phyloP scores from a whole-genome alignment of 2,113 vertebrate genomes.

The Aegypius monachus region DNA sequence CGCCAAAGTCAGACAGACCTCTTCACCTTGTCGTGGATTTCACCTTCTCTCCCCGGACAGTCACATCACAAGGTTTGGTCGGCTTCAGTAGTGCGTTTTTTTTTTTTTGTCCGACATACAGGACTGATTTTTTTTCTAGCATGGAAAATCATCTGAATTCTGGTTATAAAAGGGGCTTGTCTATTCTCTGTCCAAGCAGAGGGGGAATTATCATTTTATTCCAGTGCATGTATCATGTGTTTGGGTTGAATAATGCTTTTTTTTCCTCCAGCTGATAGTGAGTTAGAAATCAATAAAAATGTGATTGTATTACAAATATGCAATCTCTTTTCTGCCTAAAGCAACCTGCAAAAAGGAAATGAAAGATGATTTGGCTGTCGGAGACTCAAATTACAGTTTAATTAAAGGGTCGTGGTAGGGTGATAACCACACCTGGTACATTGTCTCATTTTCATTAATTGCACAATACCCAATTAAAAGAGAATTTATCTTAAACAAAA shows the following conservation, averaged over 20 bases:
- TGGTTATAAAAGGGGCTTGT: neutral
- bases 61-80: accelerated
- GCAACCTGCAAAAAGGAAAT: neutral
- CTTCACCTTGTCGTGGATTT: accelerated
- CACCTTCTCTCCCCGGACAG: neutral
- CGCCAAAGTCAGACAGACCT: accelerated
- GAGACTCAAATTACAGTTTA: neutral
- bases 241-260: neutral
- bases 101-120: accelerated
- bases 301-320: neutral
- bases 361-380: neutral
- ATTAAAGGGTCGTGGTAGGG: accelerated
- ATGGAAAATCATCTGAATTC: neutral
- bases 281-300: neutral
- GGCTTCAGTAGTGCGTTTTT: no score
- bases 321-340: neutral
- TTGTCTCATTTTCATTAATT: neutral
- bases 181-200: neutral
- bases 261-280: neutral
- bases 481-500: neutral
- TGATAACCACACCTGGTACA: neutral
- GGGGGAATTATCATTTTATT: neutral
- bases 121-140: neutral
- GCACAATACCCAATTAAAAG: neutral
- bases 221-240: no score